Evolutionary conservation across 2,888 invertebrate genomes (phyloP), one percentile per base, ranked within the genome.

Genomic region (Ferrisia virgata): DNA sequence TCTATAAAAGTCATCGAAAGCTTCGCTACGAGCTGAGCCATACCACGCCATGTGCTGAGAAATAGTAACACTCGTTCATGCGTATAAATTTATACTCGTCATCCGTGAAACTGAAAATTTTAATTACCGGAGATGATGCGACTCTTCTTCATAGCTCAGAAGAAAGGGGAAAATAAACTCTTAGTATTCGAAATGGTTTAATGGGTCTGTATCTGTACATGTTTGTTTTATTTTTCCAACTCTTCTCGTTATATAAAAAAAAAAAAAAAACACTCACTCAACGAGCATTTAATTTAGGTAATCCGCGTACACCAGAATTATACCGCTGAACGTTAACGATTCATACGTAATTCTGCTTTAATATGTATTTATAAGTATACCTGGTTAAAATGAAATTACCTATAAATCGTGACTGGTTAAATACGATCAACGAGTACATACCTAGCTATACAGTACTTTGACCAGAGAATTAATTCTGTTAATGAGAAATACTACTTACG

Each of bases 1-100:
- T 28, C 64, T 64, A 64, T 64, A 64, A 64, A 64, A 64, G 64
- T 64, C 64, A 64, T 64, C 64, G 64, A 64, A 64, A 64, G 64
- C 64, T 64, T 28, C 15, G 9, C 53, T 18, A 53, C 8, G 53
- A n/a, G n/a, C 8, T 22, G 53, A 5, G 11, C 47, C 47, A 47
- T 47, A 18, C 22, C 22, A 22, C 22, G 53, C 53, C 22, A 64
- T 28, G 64, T 11, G 64, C 64, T 28, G 28, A 64, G 28, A 64
- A 64, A 64, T 64, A 64, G 64, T 28, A 64, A 64, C 28, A 64
- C 64, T 64, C 18, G 64, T 64, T 64, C 64, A 64, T 64, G 28
- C 64, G 64, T 64, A 28, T 64, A 64, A 64, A 64, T 64, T 25
- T n/a, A n/a, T n/a, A 28, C 64, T 64, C 18, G 64, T 64, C 64